Conservation (phyloP, 2,888 invertebrate genomes). For the Pseudococcus longispinus region DNA sequence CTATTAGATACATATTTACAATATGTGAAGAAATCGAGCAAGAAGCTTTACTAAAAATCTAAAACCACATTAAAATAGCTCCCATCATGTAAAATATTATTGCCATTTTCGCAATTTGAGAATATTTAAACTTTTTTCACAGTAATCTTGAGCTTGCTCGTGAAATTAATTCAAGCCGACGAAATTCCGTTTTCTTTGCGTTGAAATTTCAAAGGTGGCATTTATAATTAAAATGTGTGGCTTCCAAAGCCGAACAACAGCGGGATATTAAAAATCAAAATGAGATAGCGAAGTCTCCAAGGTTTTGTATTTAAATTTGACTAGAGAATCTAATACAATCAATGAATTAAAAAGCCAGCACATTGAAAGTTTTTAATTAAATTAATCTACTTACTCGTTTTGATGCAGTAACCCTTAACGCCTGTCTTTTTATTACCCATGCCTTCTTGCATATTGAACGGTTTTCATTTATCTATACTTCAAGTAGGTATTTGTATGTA, state of each 20-base stretch:
- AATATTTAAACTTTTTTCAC: background rate
- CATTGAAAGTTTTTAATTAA: background rate
- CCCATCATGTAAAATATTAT: background rate
- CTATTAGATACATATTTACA: too few species aligned
- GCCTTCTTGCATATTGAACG: background rate
- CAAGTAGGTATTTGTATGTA: too few species aligned
- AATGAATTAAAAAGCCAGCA: background rate
- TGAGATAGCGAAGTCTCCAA: background rate
- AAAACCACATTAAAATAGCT: background rate
- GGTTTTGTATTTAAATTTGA: conserved; percentile 13
- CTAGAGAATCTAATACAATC: background rate
- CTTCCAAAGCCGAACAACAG: background rate
- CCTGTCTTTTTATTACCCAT: background rate
- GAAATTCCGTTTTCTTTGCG: background rate
- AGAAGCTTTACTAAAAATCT: too few species aligned
- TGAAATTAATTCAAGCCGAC: background rate
- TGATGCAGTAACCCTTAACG: background rate
- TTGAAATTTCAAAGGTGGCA: background rate
- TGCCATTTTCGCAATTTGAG: background rate
- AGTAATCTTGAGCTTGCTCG: background rate
- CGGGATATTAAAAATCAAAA: conserved; percentile 5
- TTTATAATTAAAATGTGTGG: conserved; percentile 11
- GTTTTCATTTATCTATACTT: too few species aligned
- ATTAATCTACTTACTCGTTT: background rate
- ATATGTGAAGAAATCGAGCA: too few species aligned